Evolutionary conservation across 37 sponge, comb jelly and placozoan species (phyloP).

Genomic region (Halisarca cf. caerulea): DNA sequence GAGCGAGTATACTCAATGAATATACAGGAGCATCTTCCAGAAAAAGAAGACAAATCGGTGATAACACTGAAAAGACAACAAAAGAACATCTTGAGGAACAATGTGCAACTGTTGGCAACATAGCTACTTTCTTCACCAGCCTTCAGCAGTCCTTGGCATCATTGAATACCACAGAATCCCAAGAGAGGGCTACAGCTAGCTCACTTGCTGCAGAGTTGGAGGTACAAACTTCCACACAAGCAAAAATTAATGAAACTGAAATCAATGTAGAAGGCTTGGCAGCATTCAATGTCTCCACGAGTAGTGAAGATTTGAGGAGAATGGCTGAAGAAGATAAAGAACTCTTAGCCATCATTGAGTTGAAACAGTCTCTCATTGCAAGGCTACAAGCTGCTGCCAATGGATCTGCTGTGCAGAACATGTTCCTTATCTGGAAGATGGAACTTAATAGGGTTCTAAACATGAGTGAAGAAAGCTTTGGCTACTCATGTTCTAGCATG

Average conservation of each 20-base stretch:
- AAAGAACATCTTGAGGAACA: not conserved
- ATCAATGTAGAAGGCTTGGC: not conserved
- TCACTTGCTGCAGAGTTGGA: not conserved
- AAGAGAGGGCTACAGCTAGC: not conserved
- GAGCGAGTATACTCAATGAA: not conserved
- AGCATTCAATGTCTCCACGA: not conserved
- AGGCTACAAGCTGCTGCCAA: not conserved
- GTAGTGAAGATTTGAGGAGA: not conserved
- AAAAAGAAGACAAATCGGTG: not conserved
- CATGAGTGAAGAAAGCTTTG: not conserved
- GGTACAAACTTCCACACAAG: not conserved
- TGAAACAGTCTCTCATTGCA: not conserved
- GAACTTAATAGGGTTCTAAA: conserved; percentile 9
- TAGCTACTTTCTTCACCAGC: not conserved
- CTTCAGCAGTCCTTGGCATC: not conserved
- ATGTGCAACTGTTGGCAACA: not conserved
- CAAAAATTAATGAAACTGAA: not conserved
- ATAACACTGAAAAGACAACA: not conserved
- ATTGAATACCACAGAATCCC: not conserved
- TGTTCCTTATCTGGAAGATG: conserved; percentile 6
- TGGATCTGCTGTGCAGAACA: not conserved
- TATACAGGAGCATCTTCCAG: not conserved
- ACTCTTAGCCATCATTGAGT: not conserved
- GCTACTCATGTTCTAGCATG: not conserved
- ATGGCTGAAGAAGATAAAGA: conserved; percentile 3